These are phyloP conservation scores for Drosophila willistoni DNA, from an alignment of 1,140 invertebrate genomes.

Conservation along the genomic window DNA sequence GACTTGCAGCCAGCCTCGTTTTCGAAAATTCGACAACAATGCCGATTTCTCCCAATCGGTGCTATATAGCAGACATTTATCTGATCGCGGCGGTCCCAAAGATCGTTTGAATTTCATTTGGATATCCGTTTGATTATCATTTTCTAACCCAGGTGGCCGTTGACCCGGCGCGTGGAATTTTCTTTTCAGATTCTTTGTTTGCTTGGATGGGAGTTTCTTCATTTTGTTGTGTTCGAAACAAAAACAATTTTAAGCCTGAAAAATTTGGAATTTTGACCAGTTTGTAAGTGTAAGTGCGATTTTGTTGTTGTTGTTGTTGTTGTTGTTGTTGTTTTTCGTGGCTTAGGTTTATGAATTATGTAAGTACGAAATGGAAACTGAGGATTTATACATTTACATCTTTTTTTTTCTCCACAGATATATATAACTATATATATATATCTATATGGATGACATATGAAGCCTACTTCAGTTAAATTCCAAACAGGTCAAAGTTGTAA, in stretches of 20 bases:
- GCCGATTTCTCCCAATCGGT: constrained; percentile 60
- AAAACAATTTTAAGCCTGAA: not conserved
- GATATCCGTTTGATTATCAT: not conserved
- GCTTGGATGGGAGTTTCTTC: not conserved
- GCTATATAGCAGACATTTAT: constrained; percentile 46
- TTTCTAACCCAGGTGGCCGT: not conserved
- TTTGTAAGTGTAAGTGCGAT: too few relatives aligned
- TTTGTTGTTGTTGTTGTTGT: not conserved
- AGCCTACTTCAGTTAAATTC: too few relatives aligned
- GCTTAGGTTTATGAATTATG: not conserved
- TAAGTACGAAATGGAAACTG: constrained; percentile 11
- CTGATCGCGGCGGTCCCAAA: constrained; percentile 18
- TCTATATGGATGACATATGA: too few relatives aligned
- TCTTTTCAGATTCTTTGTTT: not conserved
- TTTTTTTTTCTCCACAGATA: not conserved
- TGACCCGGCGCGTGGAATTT: not conserved
- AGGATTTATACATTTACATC: constrained; percentile 31
- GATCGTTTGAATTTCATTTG: not conserved
- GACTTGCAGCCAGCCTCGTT: constrained; percentile 61
- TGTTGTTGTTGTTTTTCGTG: not conserved
- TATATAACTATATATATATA: too few relatives aligned
- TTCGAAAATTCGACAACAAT: constrained; percentile 55
- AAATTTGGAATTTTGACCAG: not conserved
- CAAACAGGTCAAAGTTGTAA: too few relatives aligned
- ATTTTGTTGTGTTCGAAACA: not conserved